These are phyloP conservation scores for Dinomys branickii DNA, from an alignment of 2,113 vertebrate genomes.

Conservation along the genomic window DNA sequence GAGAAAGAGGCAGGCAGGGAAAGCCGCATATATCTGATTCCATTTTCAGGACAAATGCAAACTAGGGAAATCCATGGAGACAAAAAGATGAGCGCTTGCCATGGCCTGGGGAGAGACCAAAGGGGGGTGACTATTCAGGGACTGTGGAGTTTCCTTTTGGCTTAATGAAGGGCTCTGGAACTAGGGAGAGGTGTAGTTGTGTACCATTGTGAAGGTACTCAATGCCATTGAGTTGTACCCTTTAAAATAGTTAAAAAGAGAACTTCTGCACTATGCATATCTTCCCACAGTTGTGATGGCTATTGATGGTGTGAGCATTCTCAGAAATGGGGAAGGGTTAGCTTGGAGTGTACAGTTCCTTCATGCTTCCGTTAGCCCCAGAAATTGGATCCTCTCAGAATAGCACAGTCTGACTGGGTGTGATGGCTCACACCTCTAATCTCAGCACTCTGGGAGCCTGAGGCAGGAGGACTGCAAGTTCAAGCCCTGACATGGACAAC, in stretches of 20 bases:
- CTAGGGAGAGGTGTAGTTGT: not conserved
- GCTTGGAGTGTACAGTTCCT: not conserved
- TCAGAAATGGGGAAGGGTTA: not conserved
- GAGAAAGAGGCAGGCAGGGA: not conserved
- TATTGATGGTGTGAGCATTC: not conserved
- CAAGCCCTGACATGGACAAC: not conserved
- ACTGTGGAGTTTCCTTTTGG: not conserved
- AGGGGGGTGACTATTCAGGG: not conserved
- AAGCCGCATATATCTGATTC: not conserved
- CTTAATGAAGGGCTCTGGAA: not conserved
- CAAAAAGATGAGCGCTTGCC: not conserved
- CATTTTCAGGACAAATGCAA: not conserved
- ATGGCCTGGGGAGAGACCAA: accelerated
- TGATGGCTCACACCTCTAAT: not conserved
- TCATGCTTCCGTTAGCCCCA: not conserved
- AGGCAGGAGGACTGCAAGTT: not conserved
- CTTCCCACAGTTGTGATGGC: not conserved
- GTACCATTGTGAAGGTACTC: not conserved
- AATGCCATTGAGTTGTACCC: not conserved
- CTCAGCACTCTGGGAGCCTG: not conserved
- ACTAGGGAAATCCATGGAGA: not conserved
- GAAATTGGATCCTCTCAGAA: not conserved
- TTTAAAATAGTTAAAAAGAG: not conserved
- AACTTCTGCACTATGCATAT: not conserved
- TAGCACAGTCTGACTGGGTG: not conserved